phyloP scores from a whole-genome alignment of 2,888 invertebrate species.

The Eilema sororculum region DNA sequence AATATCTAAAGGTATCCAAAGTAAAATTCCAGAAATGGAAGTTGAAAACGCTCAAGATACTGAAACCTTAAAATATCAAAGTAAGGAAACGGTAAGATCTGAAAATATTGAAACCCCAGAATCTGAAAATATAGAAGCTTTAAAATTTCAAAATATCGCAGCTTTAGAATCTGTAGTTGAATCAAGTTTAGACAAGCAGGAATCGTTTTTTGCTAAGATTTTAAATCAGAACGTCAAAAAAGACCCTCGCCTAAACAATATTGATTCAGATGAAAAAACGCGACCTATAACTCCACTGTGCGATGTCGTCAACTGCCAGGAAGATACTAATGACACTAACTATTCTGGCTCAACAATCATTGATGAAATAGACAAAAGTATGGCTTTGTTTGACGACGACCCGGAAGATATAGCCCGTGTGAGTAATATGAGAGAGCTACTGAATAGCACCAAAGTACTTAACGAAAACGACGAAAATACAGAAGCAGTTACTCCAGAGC shows the following conservation, averaged over 20 bases:
- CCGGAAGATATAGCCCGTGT: constrained; percentile 68
- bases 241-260: constrained; percentile 25
- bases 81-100: not conserved
- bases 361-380: constrained; percentile 81
- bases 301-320: constrained; percentile 66
- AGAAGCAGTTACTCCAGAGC: constrained; percentile 31
- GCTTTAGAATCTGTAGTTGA: constrained; percentile 53
- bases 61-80: not conserved
- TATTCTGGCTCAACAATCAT: constrained; percentile 81
- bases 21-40: not conserved
- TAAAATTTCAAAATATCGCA: no score
- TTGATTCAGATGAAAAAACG: constrained; percentile 28
- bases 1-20: not conserved
- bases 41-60: not conserved
- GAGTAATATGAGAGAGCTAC: constrained; percentile 69
- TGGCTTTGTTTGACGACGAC: constrained; percentile 78
- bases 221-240: constrained; percentile 54
- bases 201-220: constrained; percentile 82
- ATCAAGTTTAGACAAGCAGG: constrained; percentile 71
- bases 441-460: constrained; percentile 58
- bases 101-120: not conserved
- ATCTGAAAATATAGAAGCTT: not conserved
- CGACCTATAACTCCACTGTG: constrained; percentile 65
- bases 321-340: constrained; percentile 76
- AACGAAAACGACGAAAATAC: constrained; percentile 35